Conservation (phyloP, 2,113 vertebrate genomes). For the Danionella cerebrum region DNA sequence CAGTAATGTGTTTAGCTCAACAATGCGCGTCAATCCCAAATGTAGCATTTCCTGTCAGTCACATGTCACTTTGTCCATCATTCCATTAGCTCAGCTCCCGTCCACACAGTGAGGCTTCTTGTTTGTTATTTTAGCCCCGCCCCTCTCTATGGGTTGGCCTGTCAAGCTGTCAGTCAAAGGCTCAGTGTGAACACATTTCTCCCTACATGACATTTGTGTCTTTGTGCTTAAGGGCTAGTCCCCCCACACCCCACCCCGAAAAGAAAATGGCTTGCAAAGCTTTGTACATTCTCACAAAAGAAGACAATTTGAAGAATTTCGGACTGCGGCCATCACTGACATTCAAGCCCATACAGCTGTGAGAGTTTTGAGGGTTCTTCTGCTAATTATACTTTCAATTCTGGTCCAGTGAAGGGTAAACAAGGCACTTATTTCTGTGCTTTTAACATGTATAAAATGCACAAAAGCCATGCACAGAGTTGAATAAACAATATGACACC, state of each 20-base stretch:
- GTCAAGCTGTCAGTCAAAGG: slow-evolving; percentile 33
- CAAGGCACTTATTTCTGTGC: too few species aligned
- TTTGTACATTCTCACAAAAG: too few species aligned
- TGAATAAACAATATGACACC: too few species aligned
- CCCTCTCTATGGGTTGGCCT: slow-evolving; percentile 27
- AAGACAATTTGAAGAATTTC: too few species aligned
- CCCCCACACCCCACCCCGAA: background rate
- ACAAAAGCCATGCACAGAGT: too few species aligned
- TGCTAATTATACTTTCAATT: too few species aligned
- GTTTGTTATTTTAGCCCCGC: slow-evolving; percentile 7
- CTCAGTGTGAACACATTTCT: background rate
- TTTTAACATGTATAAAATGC: too few species aligned
- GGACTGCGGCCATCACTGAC: too few species aligned
- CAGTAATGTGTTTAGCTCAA: slow-evolving; percentile 19
- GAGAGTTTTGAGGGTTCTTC: too few species aligned
- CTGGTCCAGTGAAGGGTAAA: too few species aligned
- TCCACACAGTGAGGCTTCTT: slow-evolving; percentile 21
- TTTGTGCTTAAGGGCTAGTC: background rate
- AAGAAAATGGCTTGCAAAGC: too few species aligned
- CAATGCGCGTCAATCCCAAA: slow-evolving; percentile 27
- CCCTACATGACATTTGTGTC: background rate
- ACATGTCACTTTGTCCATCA: slow-evolving; percentile 6
- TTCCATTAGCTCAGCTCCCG: background rate
- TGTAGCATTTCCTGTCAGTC: background rate
- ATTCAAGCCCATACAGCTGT: too few species aligned